These are phyloP conservation scores for Ophioninae sp. DNA, from an alignment of 2,888 invertebrate species.

Conservation along the genomic window DNA sequence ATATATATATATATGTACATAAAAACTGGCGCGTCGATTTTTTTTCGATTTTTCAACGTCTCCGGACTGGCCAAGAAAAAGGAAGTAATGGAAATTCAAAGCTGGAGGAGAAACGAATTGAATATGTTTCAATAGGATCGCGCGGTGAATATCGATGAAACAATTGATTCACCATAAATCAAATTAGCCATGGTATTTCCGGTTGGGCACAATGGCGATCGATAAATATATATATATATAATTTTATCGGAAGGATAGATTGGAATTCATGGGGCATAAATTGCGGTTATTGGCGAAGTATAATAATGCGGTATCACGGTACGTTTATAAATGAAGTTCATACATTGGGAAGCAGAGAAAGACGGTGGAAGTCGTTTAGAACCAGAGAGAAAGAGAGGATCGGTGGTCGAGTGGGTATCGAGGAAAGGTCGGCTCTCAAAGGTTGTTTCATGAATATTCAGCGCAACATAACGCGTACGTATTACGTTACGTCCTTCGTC, in stretches of 20 bases:
- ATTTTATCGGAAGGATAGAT: background rate
- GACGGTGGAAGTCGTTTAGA: background rate
- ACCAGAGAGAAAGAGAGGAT: constrained; percentile 17
- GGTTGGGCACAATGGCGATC: constrained; percentile 1
- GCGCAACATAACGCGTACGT: constrained; percentile 7
- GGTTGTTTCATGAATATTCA: constrained; percentile 56
- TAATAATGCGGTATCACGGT: background rate
- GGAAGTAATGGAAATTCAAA: no score
- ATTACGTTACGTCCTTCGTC: constrained; percentile 45
- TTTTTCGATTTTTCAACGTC: no score
- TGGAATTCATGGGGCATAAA: constrained; percentile 4
- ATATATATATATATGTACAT: no score
- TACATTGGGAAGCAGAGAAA: background rate
- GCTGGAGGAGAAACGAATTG: no score
- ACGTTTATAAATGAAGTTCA: constrained; percentile 14
- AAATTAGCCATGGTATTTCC: constrained; percentile 8
- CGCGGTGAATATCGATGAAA: no score
- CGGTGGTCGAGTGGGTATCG: constrained; percentile 57
- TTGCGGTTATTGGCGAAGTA: constrained; percentile 10
- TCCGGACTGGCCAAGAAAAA: no score
- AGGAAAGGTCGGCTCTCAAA: constrained; percentile 59
- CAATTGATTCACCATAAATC: background rate
- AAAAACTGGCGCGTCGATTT: no score
- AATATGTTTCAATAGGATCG: no score
- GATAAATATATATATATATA: no score